These are phyloP conservation scores for Atrina japonica DNA, from an alignment of 2,888 invertebrate genomes.

Conservation along the genomic window DNA sequence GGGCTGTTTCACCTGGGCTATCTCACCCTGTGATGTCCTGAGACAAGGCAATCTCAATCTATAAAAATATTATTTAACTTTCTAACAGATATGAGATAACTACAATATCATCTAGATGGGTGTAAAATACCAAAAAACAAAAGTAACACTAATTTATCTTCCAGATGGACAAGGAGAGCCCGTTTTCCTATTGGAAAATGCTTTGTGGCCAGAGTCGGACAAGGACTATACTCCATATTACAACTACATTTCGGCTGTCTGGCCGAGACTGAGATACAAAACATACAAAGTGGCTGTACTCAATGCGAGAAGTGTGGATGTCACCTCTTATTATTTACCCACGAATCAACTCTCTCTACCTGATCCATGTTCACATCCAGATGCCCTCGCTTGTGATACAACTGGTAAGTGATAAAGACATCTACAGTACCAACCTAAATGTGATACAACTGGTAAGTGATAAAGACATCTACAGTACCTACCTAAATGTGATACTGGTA, in stretches of 20 bases:
- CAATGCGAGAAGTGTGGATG: not conserved
- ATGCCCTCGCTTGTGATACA: conserved; percentile 42
- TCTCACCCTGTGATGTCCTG: no score
- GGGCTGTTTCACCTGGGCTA: no score
- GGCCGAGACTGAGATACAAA: conserved; percentile 29
- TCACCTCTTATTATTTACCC: conserved; percentile 18
- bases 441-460: not conserved
- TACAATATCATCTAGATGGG: no score
- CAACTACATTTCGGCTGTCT: conserved; percentile 35
- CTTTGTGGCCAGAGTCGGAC: conserved; percentile 20
- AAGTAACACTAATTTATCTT: conserved; percentile 24
- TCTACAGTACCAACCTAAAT: not conserved
- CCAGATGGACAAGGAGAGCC: conserved; percentile 29
- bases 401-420: conserved; percentile 37
- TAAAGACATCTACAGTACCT: no score
- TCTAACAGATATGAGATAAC: no score
- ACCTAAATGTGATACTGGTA: no score
- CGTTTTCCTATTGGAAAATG: conserved; percentile 20
- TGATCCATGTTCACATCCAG: conserved; percentile 49
- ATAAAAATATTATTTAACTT: no score
- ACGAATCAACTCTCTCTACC: not conserved
- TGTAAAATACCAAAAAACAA: no score
- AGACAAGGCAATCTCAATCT: no score
- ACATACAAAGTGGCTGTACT: conserved; percentile 27
- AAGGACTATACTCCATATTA: conserved; percentile 34